Conservation (phyloP, 1,140 invertebrate genomes). For the Rhyzopertha dominica region DNA sequence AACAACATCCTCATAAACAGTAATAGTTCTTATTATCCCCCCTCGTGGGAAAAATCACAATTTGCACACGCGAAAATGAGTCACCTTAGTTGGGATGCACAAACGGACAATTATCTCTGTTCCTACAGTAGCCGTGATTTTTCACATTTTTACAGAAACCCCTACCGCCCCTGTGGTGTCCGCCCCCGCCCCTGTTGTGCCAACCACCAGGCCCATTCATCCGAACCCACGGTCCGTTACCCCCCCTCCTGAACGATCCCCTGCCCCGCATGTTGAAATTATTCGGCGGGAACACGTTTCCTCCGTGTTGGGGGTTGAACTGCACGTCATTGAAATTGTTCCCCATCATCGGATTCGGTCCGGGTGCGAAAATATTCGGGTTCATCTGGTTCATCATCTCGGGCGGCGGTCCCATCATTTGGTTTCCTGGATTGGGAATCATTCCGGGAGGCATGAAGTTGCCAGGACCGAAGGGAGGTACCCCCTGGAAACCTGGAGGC, state of each 20-base stretch:
- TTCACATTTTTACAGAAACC: conserved; percentile 71
- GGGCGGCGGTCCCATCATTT: conserved; percentile 40
- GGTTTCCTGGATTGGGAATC: conserved; percentile 39
- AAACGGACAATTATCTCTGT: conserved; percentile 71
- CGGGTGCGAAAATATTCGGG: conserved; percentile 27
- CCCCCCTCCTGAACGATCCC: conserved; percentile 45
- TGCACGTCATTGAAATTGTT: conserved; percentile 28
- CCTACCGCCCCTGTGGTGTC: conserved; percentile 47
- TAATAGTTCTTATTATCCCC: no score
- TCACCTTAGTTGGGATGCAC: conserved; percentile 70
- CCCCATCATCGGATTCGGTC: conserved; percentile 26
- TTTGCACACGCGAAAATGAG: no score
- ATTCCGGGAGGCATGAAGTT: conserved; percentile 36
- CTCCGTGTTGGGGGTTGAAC: conserved; percentile 25
- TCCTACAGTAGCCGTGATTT: conserved; percentile 68
- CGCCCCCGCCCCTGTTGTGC: conserved; percentile 48
- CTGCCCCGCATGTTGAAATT: conserved; percentile 34
- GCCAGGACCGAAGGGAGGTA: conserved; percentile 19
- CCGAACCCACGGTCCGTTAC: conserved; percentile 38
- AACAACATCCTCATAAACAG: no score
- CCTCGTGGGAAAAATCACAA: no score
- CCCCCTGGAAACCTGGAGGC: conserved; percentile 34
- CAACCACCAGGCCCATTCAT: conserved; percentile 51
- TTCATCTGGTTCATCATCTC: conserved; percentile 39
- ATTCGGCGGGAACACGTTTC: conserved; percentile 35